Evolutionary conservation across 1,140 invertebrate genomes (phyloP).

Genomic region (Littorina saxatilis): DNA sequence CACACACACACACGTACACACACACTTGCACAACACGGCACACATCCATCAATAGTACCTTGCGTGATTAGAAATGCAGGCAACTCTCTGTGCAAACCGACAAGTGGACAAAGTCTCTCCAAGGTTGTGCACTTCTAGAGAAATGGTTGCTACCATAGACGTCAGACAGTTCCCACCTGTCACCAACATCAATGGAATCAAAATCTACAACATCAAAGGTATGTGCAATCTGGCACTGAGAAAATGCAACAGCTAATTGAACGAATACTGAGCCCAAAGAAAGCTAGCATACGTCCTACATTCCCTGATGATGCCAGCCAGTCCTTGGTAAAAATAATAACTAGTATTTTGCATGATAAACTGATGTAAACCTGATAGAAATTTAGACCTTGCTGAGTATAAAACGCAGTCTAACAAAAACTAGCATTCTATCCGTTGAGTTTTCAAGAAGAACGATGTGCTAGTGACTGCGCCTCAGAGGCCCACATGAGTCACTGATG

Average conservation of each 20-base stretch:
- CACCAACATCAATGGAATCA: neutral
- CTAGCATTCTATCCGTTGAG: no score
- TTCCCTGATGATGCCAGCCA: no score
- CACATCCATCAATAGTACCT: conserved; percentile 50
- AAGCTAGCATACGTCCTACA: no score
- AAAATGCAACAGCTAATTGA: neutral
- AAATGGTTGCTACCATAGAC: conserved; percentile 72
- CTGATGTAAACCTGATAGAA: no score
- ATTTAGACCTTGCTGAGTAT: no score
- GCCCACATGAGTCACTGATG: no score
- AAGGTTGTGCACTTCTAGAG: conserved; percentile 66
- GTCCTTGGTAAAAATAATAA: no score
- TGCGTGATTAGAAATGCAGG: conserved; percentile 71
- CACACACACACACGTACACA: conserved; percentile 1
- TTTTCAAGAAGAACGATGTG: no score
- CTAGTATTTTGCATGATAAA: no score
- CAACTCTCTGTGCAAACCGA: conserved; percentile 71
- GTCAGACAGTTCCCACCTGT: conserved; percentile 72
- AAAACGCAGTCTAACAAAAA: no score
- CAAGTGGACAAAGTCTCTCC: conserved; percentile 71
- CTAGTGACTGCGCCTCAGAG: no score
- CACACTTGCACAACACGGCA: neutral
- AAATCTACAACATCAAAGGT: neutral
- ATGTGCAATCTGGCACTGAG: neutral
- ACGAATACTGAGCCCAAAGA: neutral